These are phyloP conservation scores for Pocillopora grandis DNA, from an alignment of 92 coral and sea anemone genomes.

Conservation along the genomic window DNA sequence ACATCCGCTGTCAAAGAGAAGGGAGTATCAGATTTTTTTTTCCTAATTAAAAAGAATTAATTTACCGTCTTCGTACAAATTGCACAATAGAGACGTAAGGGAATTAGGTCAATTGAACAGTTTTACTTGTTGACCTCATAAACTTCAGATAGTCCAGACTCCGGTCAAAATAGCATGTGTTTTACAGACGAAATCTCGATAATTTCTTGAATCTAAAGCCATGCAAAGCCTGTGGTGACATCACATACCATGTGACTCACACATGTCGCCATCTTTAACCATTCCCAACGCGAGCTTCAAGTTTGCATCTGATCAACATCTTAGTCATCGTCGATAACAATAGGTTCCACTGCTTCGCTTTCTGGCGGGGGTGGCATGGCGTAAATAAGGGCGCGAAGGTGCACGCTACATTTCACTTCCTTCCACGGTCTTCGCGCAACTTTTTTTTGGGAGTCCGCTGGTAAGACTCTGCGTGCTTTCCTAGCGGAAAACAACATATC, in stretches of 20 bases:
- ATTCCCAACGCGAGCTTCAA: background rate
- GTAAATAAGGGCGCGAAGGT: conserved; percentile 76
- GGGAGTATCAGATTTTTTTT: no score
- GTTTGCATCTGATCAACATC: background rate
- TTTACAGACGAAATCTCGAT: background rate
- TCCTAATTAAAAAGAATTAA: no score
- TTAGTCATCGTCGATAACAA: conserved; percentile 86
- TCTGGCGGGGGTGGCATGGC: conserved; percentile 43
- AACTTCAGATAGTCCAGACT: no score
- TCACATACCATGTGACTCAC: conserved; percentile 9
- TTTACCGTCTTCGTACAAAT: no score
- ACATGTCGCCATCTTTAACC: background rate
- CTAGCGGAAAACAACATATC: conserved; percentile 35
- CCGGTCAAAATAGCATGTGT: background rate
- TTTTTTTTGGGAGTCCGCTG: conserved; percentile 61
- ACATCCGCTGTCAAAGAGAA: no score
- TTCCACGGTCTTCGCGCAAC: conserved; percentile 95
- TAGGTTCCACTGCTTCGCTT: conserved; percentile 63
- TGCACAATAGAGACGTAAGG: no score
- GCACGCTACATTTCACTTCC: conserved; percentile 82
- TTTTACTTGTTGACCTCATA: no score
- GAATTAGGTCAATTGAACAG: no score
- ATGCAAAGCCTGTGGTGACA: background rate
- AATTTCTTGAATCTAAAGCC: background rate
- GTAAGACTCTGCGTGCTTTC: conserved; percentile 82